These are phyloP conservation scores for Zaprionus taronus DNA, from an alignment of 1,140 invertebrate species.

Conservation along the genomic window DNA sequence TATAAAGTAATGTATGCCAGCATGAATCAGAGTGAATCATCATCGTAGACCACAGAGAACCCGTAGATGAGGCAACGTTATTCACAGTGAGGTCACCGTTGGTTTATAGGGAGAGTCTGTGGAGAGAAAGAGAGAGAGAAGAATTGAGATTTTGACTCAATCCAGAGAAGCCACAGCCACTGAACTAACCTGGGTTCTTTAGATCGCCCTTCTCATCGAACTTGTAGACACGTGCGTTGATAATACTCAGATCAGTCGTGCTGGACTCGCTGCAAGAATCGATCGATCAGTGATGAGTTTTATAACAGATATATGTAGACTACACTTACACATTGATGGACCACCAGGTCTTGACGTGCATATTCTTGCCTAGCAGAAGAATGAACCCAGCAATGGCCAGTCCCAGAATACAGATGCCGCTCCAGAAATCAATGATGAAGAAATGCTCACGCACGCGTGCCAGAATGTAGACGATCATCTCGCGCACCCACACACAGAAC, in stretches of 20 bases:
- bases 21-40: conserved; percentile 28
- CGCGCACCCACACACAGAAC: conserved; percentile 69
- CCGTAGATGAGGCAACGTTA: conserved; percentile 8
- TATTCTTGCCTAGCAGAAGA: conserved; percentile 66
- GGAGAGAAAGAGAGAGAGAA: background rate
- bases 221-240: conserved; percentile 72
- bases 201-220: conserved; percentile 73
- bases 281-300: background rate
- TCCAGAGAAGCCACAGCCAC: background rate
- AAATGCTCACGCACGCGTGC: conserved; percentile 70
- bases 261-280: conserved; percentile 56
- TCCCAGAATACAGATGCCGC: conserved; percentile 70
- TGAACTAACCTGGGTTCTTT: conserved; percentile 51
- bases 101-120: conserved; percentile 67
- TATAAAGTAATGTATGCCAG: conserved; percentile 9
- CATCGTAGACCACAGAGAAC: background rate
- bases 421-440: conserved; percentile 81
- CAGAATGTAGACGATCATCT: conserved; percentile 72
- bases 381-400: conserved; percentile 70
- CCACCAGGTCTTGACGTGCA: conserved; percentile 74
- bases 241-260: conserved; percentile 70
- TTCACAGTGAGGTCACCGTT: conserved; percentile 71
- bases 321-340: conserved; percentile 74
- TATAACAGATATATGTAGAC: background rate
- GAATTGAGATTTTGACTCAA: background rate